These are phyloP conservation scores for Thalassophryne amazonica DNA, from an alignment of 2,797 vertebrate species.

Conservation along the genomic window DNA sequence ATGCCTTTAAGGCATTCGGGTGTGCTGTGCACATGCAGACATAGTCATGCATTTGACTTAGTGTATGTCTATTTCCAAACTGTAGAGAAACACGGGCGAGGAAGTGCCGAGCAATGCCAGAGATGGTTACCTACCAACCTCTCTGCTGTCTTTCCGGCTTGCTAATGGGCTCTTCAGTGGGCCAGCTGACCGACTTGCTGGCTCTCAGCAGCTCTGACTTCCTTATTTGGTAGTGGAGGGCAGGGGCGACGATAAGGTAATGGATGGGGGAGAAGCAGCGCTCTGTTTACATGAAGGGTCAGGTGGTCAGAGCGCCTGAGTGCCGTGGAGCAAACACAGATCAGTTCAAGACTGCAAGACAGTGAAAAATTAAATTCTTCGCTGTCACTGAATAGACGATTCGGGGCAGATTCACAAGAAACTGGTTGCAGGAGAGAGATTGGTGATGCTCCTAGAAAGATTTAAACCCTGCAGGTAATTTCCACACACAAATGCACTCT, in stretches of 20 bases:
- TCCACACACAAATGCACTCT: conserved; percentile 29
- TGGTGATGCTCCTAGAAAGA: conserved; percentile 4
- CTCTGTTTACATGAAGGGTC: conserved; percentile 66
- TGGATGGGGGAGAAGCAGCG: conserved; percentile 20
- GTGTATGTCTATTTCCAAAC: conserved; percentile 34
- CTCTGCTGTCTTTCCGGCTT: conserved; percentile 52
- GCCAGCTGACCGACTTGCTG: conserved; percentile 61
- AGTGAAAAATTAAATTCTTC: conserved; percentile 33
- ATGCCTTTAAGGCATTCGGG: conserved; percentile 35
- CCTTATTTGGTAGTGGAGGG: conserved; percentile 62
- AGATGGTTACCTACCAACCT: conserved; percentile 68
- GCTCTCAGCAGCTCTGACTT: conserved; percentile 48
- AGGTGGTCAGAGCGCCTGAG: conserved; percentile 51
- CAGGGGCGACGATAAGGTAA: conserved; percentile 24
- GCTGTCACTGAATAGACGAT: conserved; percentile 23
- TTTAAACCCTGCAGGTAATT: conserved; percentile 47
- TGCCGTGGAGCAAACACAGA: conserved; percentile 65
- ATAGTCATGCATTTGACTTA: conserved; percentile 27
- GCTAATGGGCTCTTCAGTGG: conserved; percentile 66
- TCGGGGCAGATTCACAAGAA: conserved; percentile 37
- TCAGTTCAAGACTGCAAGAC: conserved; percentile 58
- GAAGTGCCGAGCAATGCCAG: conserved; percentile 69
- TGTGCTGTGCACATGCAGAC: conserved; percentile 6
- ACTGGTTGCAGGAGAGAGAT: no score
- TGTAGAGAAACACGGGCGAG: conserved; percentile 12